phyloP scores from a whole-genome alignment of 2,113 vertebrate genomes.

The Macroglossus sobrinus region DNA sequence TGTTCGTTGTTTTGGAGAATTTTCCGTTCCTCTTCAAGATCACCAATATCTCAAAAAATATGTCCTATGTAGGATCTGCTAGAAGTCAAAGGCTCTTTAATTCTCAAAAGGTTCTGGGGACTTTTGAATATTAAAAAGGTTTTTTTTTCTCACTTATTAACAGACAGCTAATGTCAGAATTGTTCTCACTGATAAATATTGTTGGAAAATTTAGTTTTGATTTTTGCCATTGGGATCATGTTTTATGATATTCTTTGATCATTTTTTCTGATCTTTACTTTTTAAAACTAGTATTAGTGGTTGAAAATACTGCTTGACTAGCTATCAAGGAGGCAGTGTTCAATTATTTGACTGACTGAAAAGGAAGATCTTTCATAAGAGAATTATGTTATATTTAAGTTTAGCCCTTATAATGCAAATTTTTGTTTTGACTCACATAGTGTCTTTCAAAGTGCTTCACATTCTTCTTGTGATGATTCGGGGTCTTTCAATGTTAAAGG shows the following conservation, averaged over 20 bases:
- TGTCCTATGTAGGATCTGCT: background rate
- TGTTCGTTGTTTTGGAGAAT: background rate
- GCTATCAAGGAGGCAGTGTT: background rate
- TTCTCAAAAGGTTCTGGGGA: background rate
- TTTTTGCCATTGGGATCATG: background rate
- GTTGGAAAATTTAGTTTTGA: background rate
- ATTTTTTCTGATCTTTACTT: background rate
- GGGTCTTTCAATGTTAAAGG: background rate
- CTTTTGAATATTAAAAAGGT: background rate
- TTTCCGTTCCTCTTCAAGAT: background rate
- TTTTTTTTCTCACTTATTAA: background rate
- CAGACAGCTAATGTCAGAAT: background rate
- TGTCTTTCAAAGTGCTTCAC: background rate
- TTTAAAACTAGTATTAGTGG: background rate
- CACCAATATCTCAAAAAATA: background rate
- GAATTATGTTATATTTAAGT: background rate
- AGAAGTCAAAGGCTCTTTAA: background rate
- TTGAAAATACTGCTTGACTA: background rate
- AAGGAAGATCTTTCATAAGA: background rate
- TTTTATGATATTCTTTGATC: background rate
- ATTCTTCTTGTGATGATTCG: background rate
- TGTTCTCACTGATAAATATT: background rate
- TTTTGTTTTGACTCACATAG: background rate
- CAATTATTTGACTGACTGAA: background rate
- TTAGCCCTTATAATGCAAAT: background rate